These are phyloP conservation scores for Threskiornis aethiopicus DNA, from an alignment of 2,797 vertebrate species.

Conservation along the genomic window DNA sequence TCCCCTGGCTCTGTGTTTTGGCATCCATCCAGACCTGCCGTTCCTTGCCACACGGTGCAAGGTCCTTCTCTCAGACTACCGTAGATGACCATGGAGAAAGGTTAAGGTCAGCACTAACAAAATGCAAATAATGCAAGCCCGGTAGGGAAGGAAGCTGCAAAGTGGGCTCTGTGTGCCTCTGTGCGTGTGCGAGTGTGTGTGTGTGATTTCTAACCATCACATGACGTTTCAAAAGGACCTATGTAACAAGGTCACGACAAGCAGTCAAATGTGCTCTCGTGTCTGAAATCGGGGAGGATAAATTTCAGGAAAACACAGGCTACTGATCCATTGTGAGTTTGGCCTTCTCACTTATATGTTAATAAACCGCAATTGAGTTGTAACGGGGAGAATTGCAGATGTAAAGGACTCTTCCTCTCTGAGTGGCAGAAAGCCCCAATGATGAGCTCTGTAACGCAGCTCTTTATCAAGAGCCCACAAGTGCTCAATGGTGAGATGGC, in stretches of 20 bases:
- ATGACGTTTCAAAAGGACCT: neutral
- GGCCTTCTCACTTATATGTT: neutral
- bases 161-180: neutral
- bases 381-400: neutral
- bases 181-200: too few species aligned
- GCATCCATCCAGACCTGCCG: neutral
- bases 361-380: neutral
- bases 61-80: neutral
- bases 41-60: rapidly evolving
- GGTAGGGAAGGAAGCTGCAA: neutral
- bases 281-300: neutral
- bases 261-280: neutral
- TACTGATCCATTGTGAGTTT: neutral
- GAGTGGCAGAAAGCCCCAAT: neutral
- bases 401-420: neutral
- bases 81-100: neutral
- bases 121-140: neutral
- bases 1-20: neutral
- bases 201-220: neutral
- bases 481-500: neutral
- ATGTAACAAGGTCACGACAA: neutral
- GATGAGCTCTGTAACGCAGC: neutral
- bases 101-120: neutral
- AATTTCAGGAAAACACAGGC: neutral
- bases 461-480: neutral